Evolutionary conservation across 2,797 vertebrate genomes (phyloP).

Genomic region (Premnoplex brunnescens): DNA sequence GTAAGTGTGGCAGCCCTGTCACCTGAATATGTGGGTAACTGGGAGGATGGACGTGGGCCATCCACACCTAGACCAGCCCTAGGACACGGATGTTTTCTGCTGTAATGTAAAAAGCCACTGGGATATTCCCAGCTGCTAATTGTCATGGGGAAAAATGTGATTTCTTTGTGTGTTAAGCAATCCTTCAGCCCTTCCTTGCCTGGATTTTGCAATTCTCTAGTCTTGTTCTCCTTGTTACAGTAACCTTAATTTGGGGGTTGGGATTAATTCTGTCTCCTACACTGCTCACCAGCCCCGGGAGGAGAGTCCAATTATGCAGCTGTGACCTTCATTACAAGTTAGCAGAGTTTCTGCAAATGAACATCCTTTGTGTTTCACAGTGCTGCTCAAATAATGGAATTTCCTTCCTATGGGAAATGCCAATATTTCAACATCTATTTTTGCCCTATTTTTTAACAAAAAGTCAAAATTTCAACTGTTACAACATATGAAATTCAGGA

Average conservation of each 20-base stretch:
- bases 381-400: constrained; percentile 59
- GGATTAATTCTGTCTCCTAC: constrained; percentile 21
- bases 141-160: background rate
- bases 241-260: constrained; percentile 61
- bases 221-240: constrained; percentile 57
- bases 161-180: constrained; percentile 7
- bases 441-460: constrained; percentile 43
- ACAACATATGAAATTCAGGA: background rate
- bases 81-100: background rate
- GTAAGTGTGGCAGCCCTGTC: background rate
- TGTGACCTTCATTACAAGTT: constrained; percentile 48
- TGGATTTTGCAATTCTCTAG: constrained; percentile 10
- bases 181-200: background rate
- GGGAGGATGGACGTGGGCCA: background rate
- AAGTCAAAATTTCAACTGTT: constrained; percentile 3
- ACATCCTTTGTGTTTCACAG: constrained; percentile 13
- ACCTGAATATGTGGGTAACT: background rate
- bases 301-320: constrained; percentile 7
- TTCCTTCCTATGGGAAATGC: constrained; percentile 56
- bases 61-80: background rate
- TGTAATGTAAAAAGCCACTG: background rate
- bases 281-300: constrained; percentile 3
- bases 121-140: background rate
- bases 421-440: constrained; percentile 29
- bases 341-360: constrained; percentile 51